phyloP scores from a whole-genome alignment of 2,113 vertebrate species.

The Clarias batrachus region DNA sequence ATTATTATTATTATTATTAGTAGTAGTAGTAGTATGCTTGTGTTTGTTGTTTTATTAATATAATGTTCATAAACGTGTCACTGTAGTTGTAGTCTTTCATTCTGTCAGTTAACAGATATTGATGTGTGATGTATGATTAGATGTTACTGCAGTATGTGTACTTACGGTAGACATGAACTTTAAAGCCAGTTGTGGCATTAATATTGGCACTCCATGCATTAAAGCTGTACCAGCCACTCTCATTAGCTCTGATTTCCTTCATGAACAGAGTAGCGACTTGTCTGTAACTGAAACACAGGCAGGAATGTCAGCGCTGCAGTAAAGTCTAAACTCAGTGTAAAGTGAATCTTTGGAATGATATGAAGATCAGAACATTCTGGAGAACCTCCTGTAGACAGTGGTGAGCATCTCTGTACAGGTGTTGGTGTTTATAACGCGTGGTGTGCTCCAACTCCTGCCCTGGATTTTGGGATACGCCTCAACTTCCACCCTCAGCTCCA shows the following conservation, averaged over 20 bases:
- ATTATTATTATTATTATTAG: too few species aligned
- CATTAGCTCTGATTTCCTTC: constrained; percentile 66
- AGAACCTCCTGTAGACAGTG: constrained; percentile 14
- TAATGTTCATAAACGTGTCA: too few species aligned
- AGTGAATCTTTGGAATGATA: neutral
- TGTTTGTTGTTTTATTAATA: too few species aligned
- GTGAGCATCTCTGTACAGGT: neutral
- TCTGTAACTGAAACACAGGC: constrained; percentile 58
- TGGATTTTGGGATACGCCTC: constrained; percentile 20
- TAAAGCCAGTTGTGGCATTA: constrained; percentile 66
- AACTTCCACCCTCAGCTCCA: constrained; percentile 48
- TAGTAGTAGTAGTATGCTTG: too few species aligned
- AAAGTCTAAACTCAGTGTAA: neutral
- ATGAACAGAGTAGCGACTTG: constrained; percentile 67
- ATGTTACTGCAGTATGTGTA: constrained; percentile 24
- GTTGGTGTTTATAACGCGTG: neutral
- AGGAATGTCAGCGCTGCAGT: neutral
- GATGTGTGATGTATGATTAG: neutral
- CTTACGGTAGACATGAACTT: constrained; percentile 79
- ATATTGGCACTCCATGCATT: constrained; percentile 66
- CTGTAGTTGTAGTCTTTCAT: neutral
- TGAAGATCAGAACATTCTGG: too few species aligned
- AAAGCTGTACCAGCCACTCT: constrained; percentile 79
- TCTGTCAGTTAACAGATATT: neutral
- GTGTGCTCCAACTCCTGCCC: neutral